A percentile compares a stretch with the other conserved stretches of the same genome.
phyloP scores from a whole-genome alignment of 1,140 invertebrate genomes.

The Lamellibrachia luymesi region DNA sequence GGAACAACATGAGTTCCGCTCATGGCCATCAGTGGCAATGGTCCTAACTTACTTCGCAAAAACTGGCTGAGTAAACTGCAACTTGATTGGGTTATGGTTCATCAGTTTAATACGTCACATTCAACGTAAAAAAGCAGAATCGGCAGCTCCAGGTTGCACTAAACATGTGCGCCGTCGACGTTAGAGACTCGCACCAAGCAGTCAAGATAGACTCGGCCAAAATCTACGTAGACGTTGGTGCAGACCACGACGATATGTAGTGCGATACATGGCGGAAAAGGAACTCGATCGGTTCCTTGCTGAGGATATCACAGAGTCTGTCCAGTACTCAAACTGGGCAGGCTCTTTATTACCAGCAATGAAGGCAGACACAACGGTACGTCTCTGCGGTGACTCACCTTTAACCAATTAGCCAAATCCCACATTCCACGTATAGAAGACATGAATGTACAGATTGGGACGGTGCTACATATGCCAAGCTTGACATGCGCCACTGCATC shows the following conservation, averaged over 20 bases:
- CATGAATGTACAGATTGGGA: neutral
- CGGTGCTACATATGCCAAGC: neutral
- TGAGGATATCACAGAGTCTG: neutral
- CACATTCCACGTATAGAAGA: conserved; percentile 10
- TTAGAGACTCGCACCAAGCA: neutral
- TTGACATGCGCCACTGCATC: conserved; percentile 26
- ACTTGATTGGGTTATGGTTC: neutral
- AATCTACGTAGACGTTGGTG: neutral
- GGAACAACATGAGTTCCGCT: neutral
- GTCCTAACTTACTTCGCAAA: neutral
- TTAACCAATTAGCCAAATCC: neutral
- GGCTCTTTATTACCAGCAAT: neutral
- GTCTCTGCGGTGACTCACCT: conserved; percentile 14
- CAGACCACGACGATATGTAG: neutral
- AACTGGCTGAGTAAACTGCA: neutral
- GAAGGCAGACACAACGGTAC: conserved; percentile 7
- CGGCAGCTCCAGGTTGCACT: neutral
- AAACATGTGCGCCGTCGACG: neutral
- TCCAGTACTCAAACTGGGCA: conserved; percentile 9
- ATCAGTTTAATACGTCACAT: neutral
- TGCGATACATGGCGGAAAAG: too few species aligned
- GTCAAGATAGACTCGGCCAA: neutral
- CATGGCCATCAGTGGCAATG: neutral
- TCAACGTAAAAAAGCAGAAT: neutral
- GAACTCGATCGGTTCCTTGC: neutral